Percentiles rank a stretch among this genome's conserved stretches.
Conservation (phyloP, 2,888 invertebrate genomes). For the Oscheius onirici region DNA sequence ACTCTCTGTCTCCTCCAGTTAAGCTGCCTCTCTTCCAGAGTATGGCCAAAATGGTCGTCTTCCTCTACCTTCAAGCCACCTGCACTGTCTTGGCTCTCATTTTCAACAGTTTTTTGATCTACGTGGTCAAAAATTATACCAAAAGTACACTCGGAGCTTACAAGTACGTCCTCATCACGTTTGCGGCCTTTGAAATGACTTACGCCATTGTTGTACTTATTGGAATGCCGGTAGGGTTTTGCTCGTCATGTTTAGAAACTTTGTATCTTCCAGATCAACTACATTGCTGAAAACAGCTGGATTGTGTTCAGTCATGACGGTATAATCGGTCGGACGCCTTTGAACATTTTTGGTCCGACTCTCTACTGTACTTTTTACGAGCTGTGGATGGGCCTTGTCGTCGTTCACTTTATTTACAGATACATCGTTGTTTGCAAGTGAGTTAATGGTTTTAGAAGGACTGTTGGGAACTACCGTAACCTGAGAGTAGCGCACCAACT, state of each 20-base stretch:
- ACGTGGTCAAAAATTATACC: not conserved
- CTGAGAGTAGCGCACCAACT: too few relatives aligned
- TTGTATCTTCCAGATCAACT: constrained; percentile 9
- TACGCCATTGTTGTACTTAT: constrained; percentile 4
- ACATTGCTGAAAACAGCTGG: constrained; percentile 14
- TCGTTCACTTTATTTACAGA: constrained; percentile 23
- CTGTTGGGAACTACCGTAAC: too few relatives aligned
- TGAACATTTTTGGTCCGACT: constrained; percentile 10
- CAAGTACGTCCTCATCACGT: constrained; percentile 9
- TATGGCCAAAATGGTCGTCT: not conserved
- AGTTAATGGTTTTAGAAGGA: too few relatives aligned
- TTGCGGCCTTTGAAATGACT: constrained; percentile 16
- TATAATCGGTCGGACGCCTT: constrained; percentile 5
- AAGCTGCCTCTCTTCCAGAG: not conserved
- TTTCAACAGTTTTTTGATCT: constrained; percentile 9
- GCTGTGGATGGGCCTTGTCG: constrained; percentile 23
- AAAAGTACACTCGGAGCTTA: constrained; percentile 13
- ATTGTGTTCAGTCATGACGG: constrained; percentile 22
- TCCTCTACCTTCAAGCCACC: constrained; percentile 12
- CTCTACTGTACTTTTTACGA: constrained; percentile 17
- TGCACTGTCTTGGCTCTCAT: constrained; percentile 18
- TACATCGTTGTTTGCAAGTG: constrained; percentile 13
- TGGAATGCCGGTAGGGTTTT: constrained; percentile 16
- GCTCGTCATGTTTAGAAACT: not conserved
- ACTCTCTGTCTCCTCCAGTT: not conserved